Evolutionary conservation across 2,797 vertebrate genomes (phyloP), one percentile per base, ranked within the genome.

Genomic region (Dendrocincla fuliginosa): DNA sequence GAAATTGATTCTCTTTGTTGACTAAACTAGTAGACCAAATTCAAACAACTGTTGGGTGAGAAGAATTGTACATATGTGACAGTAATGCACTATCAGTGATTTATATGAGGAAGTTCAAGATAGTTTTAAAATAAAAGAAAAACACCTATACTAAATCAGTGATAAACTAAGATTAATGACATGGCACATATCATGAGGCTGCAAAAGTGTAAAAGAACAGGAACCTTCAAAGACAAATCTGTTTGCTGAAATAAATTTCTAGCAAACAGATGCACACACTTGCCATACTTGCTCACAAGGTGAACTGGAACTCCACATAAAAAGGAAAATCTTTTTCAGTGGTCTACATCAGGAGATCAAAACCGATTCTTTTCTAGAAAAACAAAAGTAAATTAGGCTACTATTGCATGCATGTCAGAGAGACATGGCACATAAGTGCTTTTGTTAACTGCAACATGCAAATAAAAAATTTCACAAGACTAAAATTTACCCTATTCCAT

Each of bases 261-360:
- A 53, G 3, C 6, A 55, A 49, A 81, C 6, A 56, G 18, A 28
- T 52, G 4, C 12, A 32, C 5, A 12, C n/a, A 11, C 13, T 74
- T 84, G 17, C 27, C 15, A 5, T 22, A 10, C 15, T 81, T 81
- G 28, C 2, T 79, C 14, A 16, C 35, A 49, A 74, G 13, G 6
- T 0, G 0, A 71, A 78, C 6, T 46, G 30, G 13, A 64, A 11
- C 35, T 68, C n/a, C 13, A 12, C 0, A 0, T 44, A 16, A 56
- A 24, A 69, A 10, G 3, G 20, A 13, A 91, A 89, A 49, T 47
- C 2, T 9, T 85, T 74, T 60, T 65, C 8, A 49, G 5, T 22
- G 6, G 11, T 5, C 14, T 82, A 17, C 5, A 9, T 50, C 5
- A 27, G 33, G 33, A 75, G 9, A 68, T 12, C 25, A 57, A 60